Conservation (phyloP, 2,888 invertebrate genomes). For the Synanthedon tipuliformis region DNA sequence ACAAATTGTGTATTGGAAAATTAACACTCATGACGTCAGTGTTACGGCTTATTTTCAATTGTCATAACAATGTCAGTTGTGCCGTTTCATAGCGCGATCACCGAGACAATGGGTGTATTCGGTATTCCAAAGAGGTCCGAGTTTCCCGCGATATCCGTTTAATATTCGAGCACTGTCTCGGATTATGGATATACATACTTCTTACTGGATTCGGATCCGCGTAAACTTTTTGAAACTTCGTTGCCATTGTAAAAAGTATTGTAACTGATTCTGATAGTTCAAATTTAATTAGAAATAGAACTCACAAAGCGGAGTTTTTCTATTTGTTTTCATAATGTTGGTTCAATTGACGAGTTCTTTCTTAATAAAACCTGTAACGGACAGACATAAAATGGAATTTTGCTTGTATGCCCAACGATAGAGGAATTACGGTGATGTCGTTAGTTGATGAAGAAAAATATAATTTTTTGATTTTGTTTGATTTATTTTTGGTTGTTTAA, state of each 20-base stretch:
- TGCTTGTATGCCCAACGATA: too few species aligned
- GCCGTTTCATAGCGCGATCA: neutral
- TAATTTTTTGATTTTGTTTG: too few species aligned
- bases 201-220: conserved; percentile 16
- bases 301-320: too few species aligned
- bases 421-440: too few species aligned
- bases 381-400: too few species aligned
- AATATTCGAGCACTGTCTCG: conserved; percentile 37
- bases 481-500: too few species aligned
- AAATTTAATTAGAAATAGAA: neutral
- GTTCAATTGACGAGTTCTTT: too few species aligned
- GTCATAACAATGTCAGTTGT: neutral
- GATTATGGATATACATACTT: conserved; percentile 31
- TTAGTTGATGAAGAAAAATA: too few species aligned
- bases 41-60: neutral
- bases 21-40: neutral
- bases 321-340: too few species aligned
- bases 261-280: neutral
- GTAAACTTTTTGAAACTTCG: conserved; percentile 18
- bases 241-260: conserved; percentile 4
- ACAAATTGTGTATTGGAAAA: neutral
- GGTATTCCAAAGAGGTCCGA: conserved; percentile 38
- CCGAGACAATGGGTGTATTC: conserved; percentile 34
- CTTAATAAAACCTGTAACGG: too few species aligned
- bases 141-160: conserved; percentile 48